Conservation (phyloP, 2,888 invertebrate species). For the Ischnura elegans region DNA sequence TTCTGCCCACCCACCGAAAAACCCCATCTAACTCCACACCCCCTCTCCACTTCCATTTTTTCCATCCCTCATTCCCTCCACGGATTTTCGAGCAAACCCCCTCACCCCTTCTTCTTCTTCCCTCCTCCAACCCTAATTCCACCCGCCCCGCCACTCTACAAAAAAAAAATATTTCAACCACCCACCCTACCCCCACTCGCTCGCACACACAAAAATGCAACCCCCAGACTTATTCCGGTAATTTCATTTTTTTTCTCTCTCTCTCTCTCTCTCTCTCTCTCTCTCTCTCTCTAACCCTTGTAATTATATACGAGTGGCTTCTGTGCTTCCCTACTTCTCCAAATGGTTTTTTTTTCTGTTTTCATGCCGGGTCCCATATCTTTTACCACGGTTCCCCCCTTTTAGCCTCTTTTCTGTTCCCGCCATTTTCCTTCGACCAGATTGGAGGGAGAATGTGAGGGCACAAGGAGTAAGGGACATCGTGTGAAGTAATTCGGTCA, state of each 20-base stretch:
- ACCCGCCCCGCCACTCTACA: neutral
- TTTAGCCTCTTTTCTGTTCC: neutral
- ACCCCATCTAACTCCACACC: neutral
- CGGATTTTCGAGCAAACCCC: no score
- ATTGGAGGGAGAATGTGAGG: neutral
- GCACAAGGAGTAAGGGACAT: neutral
- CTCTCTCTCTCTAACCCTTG: no score
- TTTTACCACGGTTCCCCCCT: neutral
- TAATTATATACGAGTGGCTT: conserved; percentile 38
- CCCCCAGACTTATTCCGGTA: neutral
- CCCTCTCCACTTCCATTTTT: neutral
- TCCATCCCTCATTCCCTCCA: no score
- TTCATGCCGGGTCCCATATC: neutral
- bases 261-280: no score
- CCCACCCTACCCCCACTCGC: neutral
- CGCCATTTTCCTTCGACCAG: neutral
- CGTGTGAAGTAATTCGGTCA: conserved; percentile 27
- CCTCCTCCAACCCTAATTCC: neutral
- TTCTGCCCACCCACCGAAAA: neutral
- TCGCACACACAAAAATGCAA: neutral
- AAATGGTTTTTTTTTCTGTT: neutral
- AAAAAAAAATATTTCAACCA: neutral
- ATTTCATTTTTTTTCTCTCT: neutral
- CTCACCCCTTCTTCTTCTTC: neutral
- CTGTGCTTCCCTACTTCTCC: conserved; percentile 1